Percentiles rank a stretch among this genome's conserved stretches.
These are phyloP conservation scores for Calidris pugnax DNA, from an alignment of 2,113 vertebrate species.

Conservation along the genomic window DNA sequence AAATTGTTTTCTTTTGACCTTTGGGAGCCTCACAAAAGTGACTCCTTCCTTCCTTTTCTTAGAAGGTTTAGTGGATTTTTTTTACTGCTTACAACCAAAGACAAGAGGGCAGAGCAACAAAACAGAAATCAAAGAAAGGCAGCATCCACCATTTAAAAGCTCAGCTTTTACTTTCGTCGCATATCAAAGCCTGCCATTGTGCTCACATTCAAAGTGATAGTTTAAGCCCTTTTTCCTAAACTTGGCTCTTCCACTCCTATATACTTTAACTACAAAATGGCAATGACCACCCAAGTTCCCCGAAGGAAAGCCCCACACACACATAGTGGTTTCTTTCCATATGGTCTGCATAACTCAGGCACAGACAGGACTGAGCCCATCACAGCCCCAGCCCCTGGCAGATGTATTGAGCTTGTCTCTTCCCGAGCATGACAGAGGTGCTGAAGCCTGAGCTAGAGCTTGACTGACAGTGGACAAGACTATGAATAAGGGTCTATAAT, in stretches of 20 bases:
- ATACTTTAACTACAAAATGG: neutral
- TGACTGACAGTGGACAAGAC: neutral
- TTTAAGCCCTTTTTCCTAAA: neutral
- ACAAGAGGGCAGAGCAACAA: neutral
- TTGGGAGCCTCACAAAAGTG: neutral
- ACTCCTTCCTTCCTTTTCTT: neutral
- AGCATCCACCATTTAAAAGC: neutral
- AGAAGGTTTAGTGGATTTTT: neutral
- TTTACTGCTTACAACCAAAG: neutral
- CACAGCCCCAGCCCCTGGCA: neutral
- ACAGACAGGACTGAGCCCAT: neutral
- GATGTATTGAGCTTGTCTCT: neutral
- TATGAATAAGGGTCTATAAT: neutral
- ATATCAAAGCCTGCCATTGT: neutral
- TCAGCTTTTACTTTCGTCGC: neutral
- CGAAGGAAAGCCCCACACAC: accelerated
- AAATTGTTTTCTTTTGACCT: neutral
- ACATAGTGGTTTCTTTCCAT: neutral
- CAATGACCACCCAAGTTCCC: neutral
- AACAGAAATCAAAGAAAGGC: neutral
- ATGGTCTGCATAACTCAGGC: neutral
- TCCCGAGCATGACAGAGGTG: neutral
- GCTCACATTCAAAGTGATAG: neutral
- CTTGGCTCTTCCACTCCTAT: neutral
- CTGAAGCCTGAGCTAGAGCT: neutral